phyloP scores from a whole-genome alignment of 1,140 invertebrate species.

The Drosophila micromelanica region DNA sequence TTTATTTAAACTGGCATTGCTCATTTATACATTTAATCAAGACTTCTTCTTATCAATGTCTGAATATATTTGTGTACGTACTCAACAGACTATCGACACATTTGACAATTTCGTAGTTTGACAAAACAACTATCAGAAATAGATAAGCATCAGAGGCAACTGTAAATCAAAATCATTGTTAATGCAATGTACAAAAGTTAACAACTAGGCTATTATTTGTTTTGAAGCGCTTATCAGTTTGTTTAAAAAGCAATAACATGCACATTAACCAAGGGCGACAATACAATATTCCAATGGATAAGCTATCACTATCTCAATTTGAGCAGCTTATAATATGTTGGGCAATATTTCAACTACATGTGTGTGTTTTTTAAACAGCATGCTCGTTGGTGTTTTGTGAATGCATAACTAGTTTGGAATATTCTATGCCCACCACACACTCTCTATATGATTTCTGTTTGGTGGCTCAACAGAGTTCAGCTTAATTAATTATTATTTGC shows the following conservation, averaged over 20 bases:
- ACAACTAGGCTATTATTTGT: conserved; percentile 41
- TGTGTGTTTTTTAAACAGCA: background rate
- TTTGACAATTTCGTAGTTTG: conserved; percentile 4
- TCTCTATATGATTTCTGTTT: background rate
- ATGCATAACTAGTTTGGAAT: too few relatives aligned
- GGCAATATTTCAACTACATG: background rate
- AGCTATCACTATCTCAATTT: conserved; percentile 19
- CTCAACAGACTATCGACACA: conserved; percentile 19
- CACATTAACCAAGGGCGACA: conserved; percentile 41
- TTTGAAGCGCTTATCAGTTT: conserved; percentile 44
- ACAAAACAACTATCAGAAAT: conserved; percentile 3
- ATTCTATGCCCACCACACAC: too few relatives aligned
- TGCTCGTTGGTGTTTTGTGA: background rate
- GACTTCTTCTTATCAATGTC: background rate
- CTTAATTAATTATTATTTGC: conserved; percentile 52
- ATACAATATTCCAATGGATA: conserved; percentile 18
- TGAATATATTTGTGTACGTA: background rate
- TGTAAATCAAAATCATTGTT: conserved; percentile 47
- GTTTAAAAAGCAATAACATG: conserved; percentile 49
- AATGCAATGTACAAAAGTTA: conserved; percentile 36
- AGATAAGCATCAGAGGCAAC: conserved; percentile 29
- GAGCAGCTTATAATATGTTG: background rate
- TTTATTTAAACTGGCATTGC: too few relatives aligned
- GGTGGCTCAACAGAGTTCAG: conserved; percentile 7
- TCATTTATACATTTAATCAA: too few relatives aligned